phyloP scores from a whole-genome alignment of 2,888 invertebrate species.

The Petrophora chlorosata region DNA sequence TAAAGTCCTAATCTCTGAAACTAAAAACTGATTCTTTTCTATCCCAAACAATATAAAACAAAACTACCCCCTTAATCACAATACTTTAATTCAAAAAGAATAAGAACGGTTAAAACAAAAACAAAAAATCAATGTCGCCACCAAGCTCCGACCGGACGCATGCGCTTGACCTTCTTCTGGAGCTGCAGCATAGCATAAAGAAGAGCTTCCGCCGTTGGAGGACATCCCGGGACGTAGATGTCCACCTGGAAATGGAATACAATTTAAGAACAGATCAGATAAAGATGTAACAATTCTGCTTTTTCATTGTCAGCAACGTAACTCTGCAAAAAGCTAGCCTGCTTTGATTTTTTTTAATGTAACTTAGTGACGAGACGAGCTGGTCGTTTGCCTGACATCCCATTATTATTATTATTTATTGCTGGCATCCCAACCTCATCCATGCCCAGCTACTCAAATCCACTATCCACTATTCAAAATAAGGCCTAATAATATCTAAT shows the following conservation, averaged over 20 bases:
- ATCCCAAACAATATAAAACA: background rate
- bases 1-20: too few species aligned
- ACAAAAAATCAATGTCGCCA: constrained; percentile 54
- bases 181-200: constrained; percentile 93
- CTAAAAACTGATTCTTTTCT: background rate
- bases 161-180: constrained; percentile 94
- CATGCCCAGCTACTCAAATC: too few species aligned
- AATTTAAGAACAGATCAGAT: background rate
- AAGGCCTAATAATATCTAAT: too few species aligned
- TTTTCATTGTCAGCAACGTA: too few species aligned
- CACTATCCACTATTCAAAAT: too few species aligned
- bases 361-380: too few species aligned
- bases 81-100: background rate
- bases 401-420: too few species aligned
- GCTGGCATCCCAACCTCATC: too few species aligned
- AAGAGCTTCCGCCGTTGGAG: constrained; percentile 96
- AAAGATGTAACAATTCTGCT: too few species aligned
- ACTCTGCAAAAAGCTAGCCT: too few species aligned
- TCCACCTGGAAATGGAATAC: constrained; percentile 76
- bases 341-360: too few species aligned
- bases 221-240: constrained; percentile 96
- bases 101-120: background rate
- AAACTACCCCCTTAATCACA: background rate
- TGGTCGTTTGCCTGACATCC: too few species aligned
- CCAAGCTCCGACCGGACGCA: constrained; percentile 81